Evolutionary conservation across 2,113 vertebrate genomes (phyloP).

Genomic region (Promerops cafer): DNA sequence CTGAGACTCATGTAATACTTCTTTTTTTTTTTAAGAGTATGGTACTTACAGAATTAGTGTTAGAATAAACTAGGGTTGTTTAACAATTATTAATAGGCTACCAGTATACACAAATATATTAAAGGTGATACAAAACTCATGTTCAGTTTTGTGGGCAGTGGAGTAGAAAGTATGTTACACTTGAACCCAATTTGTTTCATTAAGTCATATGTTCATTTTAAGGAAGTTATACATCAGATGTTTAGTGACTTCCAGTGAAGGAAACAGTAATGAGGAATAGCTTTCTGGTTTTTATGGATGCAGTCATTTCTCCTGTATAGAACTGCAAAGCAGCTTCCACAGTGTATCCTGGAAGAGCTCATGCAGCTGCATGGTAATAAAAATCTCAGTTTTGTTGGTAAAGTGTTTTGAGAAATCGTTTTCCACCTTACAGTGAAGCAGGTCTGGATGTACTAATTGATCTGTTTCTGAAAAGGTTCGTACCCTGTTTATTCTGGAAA

Average conservation of each 20-base stretch:
- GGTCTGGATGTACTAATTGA: background rate
- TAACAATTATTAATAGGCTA: background rate
- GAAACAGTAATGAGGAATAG: background rate
- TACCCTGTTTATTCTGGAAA: background rate
- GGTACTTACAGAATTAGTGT: background rate
- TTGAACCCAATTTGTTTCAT: background rate
- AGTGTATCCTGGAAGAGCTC: background rate
- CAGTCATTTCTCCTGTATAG: background rate
- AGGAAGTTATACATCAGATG: background rate
- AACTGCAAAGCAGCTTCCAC: background rate
- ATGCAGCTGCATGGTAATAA: background rate
- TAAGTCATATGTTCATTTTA: background rate
- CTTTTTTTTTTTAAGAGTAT: background rate
- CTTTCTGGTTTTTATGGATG: background rate
- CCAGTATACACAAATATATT: background rate
- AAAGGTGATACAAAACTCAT: background rate
- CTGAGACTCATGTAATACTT: rapidly evolving
- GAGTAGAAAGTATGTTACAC: background rate
- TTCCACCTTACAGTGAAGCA: background rate
- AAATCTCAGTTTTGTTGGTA: background rate
- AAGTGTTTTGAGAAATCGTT: background rate
- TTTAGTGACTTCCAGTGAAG: background rate
- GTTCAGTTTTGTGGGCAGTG: rapidly evolving
- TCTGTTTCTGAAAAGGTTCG: background rate
- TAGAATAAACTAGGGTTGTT: background rate